Conservation (phyloP, 2,113 vertebrate genomes). For the Oenanthe oenanthe region DNA sequence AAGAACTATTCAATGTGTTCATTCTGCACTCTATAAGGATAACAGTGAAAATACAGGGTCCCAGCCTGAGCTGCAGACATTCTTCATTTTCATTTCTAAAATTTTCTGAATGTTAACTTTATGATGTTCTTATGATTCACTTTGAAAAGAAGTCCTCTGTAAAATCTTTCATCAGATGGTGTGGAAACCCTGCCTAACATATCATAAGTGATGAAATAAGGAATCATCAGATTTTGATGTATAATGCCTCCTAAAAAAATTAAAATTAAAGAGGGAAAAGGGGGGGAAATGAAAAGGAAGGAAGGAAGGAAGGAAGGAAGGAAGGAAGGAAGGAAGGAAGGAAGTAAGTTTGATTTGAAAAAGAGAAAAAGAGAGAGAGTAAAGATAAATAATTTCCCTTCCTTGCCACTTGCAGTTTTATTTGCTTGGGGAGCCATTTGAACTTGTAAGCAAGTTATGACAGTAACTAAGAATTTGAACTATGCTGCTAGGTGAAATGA, state of each 20-base stretch:
- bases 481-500: neutral
- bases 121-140: neutral
- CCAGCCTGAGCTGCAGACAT: neutral
- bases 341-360: no score
- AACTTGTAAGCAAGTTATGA: neutral
- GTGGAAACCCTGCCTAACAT: neutral
- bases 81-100: neutral
- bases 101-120: neutral
- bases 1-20: neutral
- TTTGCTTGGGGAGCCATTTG: neutral
- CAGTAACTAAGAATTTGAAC: neutral
- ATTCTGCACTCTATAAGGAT: neutral
- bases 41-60: neutral
- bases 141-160: neutral
- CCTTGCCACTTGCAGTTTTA: neutral
- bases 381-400: neutral
- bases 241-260: neutral
- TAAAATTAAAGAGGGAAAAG: neutral
- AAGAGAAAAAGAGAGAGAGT: rapidly evolving
- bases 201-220: neutral
- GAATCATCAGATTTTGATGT: neutral
- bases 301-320: no score
- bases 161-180: neutral
- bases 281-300: rapidly evolving
- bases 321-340: no score